Evolutionary conservation across 2,113 vertebrate species (phyloP).

Genomic region (Mesembrinibis cayennensis): DNA sequence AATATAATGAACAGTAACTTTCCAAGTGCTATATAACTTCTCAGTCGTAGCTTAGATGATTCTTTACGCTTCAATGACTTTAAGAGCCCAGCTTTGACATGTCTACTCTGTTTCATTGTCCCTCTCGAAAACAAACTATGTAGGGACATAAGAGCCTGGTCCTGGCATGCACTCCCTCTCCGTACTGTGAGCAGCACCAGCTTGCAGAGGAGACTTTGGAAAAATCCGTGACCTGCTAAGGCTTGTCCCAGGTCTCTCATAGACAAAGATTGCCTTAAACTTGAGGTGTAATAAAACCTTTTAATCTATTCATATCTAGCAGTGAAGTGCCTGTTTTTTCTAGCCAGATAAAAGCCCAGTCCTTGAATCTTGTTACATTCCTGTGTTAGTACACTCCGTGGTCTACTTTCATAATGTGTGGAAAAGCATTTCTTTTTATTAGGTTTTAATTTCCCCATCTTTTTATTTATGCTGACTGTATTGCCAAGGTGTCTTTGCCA

Average conservation of each 20-base stretch:
- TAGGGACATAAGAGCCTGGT: not conserved
- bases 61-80: not conserved
- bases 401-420: not conserved
- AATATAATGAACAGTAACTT: not conserved
- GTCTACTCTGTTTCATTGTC: not conserved
- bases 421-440: not conserved
- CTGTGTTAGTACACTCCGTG: not conserved
- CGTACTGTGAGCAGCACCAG: fast-evolving
- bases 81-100: not conserved
- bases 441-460: not conserved
- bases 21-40: not conserved
- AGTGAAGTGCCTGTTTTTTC: not conserved
- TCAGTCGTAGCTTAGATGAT: not conserved
- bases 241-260: not conserved
- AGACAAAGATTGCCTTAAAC: not conserved
- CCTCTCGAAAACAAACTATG: not conserved
- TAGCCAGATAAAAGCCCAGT: not conserved
- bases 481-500: not conserved
- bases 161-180: not conserved
- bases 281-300: not conserved
- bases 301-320: not conserved
- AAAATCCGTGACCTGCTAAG: not conserved
- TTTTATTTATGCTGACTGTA: not conserved
- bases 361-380: not conserved
- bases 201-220: not conserved